A percentile compares a stretch with the other conserved stretches of the same genome.
These are phyloP conservation scores for Leguminivora glycinivorella DNA, from an alignment of 1,140 invertebrate species.

Conservation along the genomic window DNA sequence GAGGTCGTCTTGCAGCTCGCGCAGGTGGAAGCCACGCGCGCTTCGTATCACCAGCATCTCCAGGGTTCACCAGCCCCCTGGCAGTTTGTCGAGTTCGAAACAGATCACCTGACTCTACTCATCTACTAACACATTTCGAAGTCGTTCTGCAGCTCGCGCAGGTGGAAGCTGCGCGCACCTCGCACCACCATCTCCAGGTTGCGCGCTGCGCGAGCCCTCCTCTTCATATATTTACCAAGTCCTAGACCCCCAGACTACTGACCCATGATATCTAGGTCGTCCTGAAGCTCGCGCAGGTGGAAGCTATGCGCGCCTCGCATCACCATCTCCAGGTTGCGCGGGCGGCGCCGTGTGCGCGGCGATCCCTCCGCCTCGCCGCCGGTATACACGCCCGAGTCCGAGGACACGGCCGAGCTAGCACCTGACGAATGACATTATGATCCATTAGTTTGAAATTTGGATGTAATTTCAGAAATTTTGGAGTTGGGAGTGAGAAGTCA, in stretches of 20 bases:
- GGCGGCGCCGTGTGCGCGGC: conserved; percentile 65
- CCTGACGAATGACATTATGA: conserved; percentile 38
- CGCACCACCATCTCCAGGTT: too few species aligned
- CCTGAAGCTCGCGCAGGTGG: conserved; percentile 73
- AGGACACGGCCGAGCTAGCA: conserved; percentile 64
- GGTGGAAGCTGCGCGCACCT: too few species aligned
- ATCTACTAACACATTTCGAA: conserved; percentile 74
- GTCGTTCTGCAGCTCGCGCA: too few species aligned
- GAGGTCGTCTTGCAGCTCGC: too few species aligned
- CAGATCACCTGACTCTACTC: too few species aligned
- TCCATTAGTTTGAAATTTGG: neutral
- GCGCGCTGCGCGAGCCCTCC: conserved; percentile 59
- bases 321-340: conserved; percentile 76
- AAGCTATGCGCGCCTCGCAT: conserved; percentile 74
- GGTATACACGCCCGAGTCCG: conserved; percentile 72
- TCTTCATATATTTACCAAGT: too few species aligned
- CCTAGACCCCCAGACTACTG: too few species aligned
- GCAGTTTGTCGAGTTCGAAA: too few species aligned
- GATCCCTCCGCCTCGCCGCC: conserved; percentile 63
- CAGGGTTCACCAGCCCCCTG: too few species aligned
- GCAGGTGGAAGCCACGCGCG: too few species aligned
- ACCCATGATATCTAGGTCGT: conserved; percentile 78
- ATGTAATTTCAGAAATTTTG: neutral
- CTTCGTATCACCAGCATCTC: too few species aligned
- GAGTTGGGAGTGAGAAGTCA: neutral